These are phyloP conservation scores for Apteryx owenii DNA, from an alignment of 2,113 vertebrate genomes.

Conservation along the genomic window DNA sequence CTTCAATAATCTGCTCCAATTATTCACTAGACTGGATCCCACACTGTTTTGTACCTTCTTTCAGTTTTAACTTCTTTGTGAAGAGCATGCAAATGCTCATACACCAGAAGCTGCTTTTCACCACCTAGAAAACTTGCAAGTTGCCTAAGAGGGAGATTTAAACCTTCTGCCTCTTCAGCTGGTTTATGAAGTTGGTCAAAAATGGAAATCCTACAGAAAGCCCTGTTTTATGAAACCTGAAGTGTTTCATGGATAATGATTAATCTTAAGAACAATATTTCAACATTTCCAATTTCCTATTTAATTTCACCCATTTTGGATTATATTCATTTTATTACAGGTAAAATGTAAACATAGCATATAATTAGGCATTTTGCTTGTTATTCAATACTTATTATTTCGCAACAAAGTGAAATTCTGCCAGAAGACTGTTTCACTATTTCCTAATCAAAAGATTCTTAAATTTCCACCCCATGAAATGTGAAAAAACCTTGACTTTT, in stretches of 20 bases:
- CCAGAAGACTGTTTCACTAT: neutral
- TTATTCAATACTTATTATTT: neutral
- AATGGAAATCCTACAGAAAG: neutral
- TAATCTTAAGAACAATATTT: neutral
- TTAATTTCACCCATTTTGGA: neutral
- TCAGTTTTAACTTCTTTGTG: neutral
- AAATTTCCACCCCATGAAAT: neutral
- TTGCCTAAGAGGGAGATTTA: accelerated
- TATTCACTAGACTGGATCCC: accelerated
- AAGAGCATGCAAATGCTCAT: accelerated
- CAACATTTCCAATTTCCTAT: neutral
- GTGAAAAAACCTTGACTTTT: neutral
- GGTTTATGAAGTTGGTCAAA: no score
- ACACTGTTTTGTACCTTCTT: neutral
- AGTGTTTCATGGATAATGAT: accelerated
- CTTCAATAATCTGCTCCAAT: neutral
- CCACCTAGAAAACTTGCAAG: neutral
- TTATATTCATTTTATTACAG: neutral
- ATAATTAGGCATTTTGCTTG: neutral
- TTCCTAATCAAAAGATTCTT: no score
- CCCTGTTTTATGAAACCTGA: neutral
- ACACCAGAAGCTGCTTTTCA: no score
- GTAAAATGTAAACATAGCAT: neutral
- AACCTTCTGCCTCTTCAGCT: neutral
- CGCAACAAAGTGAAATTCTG: neutral